Base-by-base conservation (phyloP, 2,888 invertebrate species). In the Yponomeuta malinellus region DNA sequence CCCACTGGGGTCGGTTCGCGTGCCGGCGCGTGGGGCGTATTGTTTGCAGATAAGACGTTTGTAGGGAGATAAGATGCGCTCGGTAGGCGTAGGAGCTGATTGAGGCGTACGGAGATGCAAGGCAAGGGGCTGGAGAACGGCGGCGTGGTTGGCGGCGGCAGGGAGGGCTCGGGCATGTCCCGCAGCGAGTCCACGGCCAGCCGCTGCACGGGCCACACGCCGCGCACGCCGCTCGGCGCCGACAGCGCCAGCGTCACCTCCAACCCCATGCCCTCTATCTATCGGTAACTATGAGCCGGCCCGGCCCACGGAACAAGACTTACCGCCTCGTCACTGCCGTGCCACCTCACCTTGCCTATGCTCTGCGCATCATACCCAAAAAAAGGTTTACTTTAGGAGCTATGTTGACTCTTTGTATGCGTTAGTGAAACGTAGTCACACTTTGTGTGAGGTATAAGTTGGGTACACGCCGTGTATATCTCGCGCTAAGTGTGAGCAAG, bases 221-320 rank as follows among this genome's bases (percentile, higher is more conserved):
- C 92, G 73, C 72, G 48, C 84, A 90, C 89, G 75, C 91, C 92
- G 74, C 83, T 91, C 75, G 90, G 90, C 72, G 86, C 85, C 72
- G 96, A 96, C 93, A 96, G 96, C 94, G 95, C 94, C 87, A 96
- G 96, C 93, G 96, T 96, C 87, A 96, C 96, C 93, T 96, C 96
- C 88, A 96, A 95, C 92, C 95, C 96, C 87, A 95, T 96, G 90
- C 95, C 95, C 78, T 96, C 97, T 79, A 97, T 97, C 90, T 97
- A 97, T 94, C 96, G 97, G 97, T 97, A 95, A 92, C 88, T 83
- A 82, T 59, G 23, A 29, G 43, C 33, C 70, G 31, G 10, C 8
- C 31, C 63, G 15, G 52, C 48, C 63, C 48, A 63, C 64, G 63
- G 63, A 29, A 48, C 43, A 70, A 33, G 69, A 31, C 63, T 8